phyloP scores from a whole-genome alignment of 1,140 invertebrate species.

The Calephelis nemesis region DNA sequence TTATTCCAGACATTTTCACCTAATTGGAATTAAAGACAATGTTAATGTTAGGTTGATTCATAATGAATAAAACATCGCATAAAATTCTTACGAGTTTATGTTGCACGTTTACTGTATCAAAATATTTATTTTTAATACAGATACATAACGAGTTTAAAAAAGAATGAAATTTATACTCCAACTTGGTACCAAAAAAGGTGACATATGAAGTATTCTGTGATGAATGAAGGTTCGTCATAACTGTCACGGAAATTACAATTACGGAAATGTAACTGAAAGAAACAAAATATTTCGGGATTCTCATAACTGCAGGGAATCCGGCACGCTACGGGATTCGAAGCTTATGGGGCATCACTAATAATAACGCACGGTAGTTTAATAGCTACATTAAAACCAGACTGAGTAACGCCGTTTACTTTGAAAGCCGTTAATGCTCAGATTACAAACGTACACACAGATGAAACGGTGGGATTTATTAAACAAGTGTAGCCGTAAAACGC shows the following conservation, averaged over 20 bases:
- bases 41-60: no score
- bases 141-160: no score
- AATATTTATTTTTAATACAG: no score
- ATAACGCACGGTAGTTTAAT: conserved; percentile 45
- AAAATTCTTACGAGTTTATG: no score
- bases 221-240: neutral
- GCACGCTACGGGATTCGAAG: neutral
- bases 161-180: no score
- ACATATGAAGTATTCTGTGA: no score
- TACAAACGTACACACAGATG: conserved; percentile 40
- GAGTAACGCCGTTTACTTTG: conserved; percentile 29
- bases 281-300: neutral
- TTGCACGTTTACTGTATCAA: no score
- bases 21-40: no score
- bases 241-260: neutral
- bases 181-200: no score
- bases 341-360: conserved; percentile 10
- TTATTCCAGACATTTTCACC: no score
- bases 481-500: conserved; percentile 34
- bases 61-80: no score
- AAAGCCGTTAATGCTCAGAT: conserved; percentile 33
- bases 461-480: conserved; percentile 35
- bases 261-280: neutral
- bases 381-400: conserved; percentile 40
- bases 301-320: neutral